Conservation (phyloP, 2,888 invertebrate species). For the Troides aeacus region DNA sequence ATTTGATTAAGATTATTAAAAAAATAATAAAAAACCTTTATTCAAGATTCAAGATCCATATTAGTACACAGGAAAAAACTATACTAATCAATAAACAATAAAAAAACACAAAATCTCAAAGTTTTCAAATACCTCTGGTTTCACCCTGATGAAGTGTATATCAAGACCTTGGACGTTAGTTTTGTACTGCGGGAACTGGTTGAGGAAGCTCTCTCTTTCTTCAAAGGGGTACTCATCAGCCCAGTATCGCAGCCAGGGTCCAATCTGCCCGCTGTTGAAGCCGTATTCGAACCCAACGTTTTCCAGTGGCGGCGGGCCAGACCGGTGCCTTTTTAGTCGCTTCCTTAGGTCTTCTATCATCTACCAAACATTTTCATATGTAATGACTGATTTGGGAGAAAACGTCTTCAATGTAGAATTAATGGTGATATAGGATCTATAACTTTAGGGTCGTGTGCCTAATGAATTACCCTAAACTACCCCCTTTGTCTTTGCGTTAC, state of each 20-base stretch:
- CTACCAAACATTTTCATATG: conserved; percentile 38
- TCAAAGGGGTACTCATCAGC: conserved; percentile 82
- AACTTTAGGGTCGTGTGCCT: too few relatives aligned
- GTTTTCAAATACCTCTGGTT: conserved; percentile 67
- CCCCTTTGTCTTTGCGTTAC: too few relatives aligned
- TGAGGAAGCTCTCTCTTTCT: conserved; percentile 83
- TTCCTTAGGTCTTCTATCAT: conserved; percentile 56
- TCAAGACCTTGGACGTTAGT: conserved; percentile 87
- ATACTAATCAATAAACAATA: too few relatives aligned
- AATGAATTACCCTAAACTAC: too few relatives aligned
- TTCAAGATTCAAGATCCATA: too few relatives aligned
- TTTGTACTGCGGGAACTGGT: conserved; percentile 86
- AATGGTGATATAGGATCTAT: too few relatives aligned
- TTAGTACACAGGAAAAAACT: too few relatives aligned
- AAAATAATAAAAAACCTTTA: too few relatives aligned
- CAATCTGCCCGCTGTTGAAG: conserved; percentile 84
- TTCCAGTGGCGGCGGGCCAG: conserved; percentile 81
- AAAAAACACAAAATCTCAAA: too few relatives aligned
- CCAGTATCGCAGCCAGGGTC: conserved; percentile 88
- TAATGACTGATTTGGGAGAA: too few relatives aligned
- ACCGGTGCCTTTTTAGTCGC: conserved; percentile 52
- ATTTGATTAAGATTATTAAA: too few relatives aligned
- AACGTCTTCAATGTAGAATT: too few relatives aligned
- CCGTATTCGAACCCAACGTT: conserved; percentile 89
- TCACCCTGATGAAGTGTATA: conserved; percentile 88